Conservation (phyloP, 2,797 vertebrate genomes). For the Leucoraja ocellata region DNA sequence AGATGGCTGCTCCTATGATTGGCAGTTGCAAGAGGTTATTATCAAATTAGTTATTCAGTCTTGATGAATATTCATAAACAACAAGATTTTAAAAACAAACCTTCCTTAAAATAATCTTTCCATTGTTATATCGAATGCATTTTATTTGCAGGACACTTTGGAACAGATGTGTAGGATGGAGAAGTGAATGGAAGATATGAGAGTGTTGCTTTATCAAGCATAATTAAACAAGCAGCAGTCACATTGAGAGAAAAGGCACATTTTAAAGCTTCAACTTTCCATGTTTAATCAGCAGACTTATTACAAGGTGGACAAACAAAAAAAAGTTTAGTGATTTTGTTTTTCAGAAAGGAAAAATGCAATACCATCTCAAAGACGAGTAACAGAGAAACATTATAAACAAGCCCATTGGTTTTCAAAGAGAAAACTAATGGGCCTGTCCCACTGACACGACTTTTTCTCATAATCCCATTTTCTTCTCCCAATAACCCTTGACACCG, state of each 20-base stretch:
- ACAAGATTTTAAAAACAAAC: not conserved
- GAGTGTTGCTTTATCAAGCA: not conserved
- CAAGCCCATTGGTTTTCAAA: not conserved
- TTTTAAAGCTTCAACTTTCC: not conserved
- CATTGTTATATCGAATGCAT: not conserved
- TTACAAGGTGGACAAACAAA: not conserved
- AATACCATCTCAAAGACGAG: not conserved
- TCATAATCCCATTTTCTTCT: too few relatives aligned
- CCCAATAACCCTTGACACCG: too few relatives aligned
- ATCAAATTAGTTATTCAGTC: not conserved
- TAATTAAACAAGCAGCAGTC: not conserved
- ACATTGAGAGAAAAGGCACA: not conserved
- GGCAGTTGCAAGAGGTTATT: not conserved
- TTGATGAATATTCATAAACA: constrained; percentile 22
- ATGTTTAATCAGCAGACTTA: not conserved
- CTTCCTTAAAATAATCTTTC: not conserved
- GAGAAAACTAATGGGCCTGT: not conserved
- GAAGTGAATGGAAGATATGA: not conserved
- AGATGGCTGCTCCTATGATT: constrained; percentile 5
- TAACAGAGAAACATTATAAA: not conserved
- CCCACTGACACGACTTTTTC: too few relatives aligned
- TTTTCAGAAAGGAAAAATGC: not conserved
- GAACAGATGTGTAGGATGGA: not conserved
- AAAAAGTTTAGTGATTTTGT: not conserved
- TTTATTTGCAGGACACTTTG: not conserved